phyloP scores from a whole-genome alignment of 2,888 invertebrate species.

The Stenotaenia linearis region DNA sequence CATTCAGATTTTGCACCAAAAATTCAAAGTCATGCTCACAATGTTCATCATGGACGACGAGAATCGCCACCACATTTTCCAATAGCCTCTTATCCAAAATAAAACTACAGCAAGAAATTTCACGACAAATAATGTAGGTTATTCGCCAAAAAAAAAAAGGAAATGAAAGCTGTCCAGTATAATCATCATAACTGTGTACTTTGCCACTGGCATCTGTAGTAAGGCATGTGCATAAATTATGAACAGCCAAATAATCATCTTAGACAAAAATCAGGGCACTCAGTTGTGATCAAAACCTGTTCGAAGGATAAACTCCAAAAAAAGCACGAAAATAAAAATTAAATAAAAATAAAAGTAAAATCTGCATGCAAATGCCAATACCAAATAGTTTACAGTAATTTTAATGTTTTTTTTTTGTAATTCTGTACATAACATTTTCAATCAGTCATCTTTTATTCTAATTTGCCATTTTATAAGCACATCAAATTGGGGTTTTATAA shows the following conservation, averaged over 20 bases:
- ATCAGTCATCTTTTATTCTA: neutral
- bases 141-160: neutral
- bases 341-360: neutral
- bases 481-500: neutral
- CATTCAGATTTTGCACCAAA: neutral
- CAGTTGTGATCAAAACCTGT: too few species aligned
- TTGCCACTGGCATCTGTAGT: neutral
- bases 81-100: neutral
- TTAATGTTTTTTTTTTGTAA: neutral
- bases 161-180: neutral
- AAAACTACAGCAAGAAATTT: too few species aligned
- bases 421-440: conserved; percentile 13
- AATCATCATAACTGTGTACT: neutral
- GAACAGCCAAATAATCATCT: neutral
- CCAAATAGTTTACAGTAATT: neutral
- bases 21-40: conserved; percentile 8
- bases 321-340: neutral
- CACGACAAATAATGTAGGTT: too few species aligned
- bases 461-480: conserved; percentile 13
- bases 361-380: neutral
- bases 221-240: neutral
- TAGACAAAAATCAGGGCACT: neutral
- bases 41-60: neutral
- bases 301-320: too few species aligned
- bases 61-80: conserved; percentile 3